Evolutionary conservation across 2,888 invertebrate genomes (phyloP), one percentile per base, ranked within the genome.

Genomic region (Folsomia manolachei): DNA sequence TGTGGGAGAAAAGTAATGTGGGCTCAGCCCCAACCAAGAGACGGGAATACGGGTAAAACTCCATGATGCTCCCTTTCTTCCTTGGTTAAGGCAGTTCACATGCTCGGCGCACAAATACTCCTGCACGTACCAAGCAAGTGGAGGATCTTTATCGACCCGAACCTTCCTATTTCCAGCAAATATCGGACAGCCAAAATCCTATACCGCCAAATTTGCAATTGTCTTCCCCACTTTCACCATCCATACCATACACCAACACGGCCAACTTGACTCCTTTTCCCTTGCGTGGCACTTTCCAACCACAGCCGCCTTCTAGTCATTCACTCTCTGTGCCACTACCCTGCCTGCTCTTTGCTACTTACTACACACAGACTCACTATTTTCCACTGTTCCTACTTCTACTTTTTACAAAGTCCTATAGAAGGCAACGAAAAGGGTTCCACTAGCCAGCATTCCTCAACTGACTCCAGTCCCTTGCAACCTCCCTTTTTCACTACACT

Each of bases 141-240:
- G 75, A 78, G 76, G 77, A 74, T 72, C 75, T 74, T 78, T 78
- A 80, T 80, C 79, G 79, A 80, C 78, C 79, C 76, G 72, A 64
- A 67, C 66, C 56, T 69, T 64, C 71, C 63, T 27, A 56, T 62
- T 62, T 60, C 65, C 74, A 51, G 51, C 68, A 52, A 71, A 71
- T 70, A 70, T 74, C 53, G 25, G 63, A 69, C 76, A 72, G 53
- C 63, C 26, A 64, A 60, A 69, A 19, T 67, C 66, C 63, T 67
- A 67, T 25, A 66, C 72, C 71, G 69, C 72, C 71, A 72, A 72
- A 75, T 71, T 73, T 70, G 69, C 68, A 72, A 68, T 66, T 74
- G 39, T 62, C 64, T 53, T 60, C 14, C 56, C 67, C 68, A 51
- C 65, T 65, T 69, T 71, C 70, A 23, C 60, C 56, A 39, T 61